Conservation (phyloP, 1,140 invertebrate species). For the Thalassaphorura encarpata region DNA sequence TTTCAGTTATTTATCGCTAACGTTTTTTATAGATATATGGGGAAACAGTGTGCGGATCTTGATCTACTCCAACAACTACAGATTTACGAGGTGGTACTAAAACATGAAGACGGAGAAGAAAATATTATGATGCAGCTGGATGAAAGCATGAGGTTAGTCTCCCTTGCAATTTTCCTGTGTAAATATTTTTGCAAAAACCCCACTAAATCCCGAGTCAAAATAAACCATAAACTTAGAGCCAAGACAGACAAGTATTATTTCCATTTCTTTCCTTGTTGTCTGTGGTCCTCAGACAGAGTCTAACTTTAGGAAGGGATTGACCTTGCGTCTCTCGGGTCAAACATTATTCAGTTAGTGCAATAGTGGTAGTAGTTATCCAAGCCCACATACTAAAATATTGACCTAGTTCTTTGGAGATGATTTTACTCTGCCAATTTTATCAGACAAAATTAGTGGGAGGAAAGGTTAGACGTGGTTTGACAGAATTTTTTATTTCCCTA, state of each 20-base stretch:
- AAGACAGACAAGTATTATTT: too few relatives aligned
- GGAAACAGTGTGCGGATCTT: constrained; percentile 82
- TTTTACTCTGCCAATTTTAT: background rate
- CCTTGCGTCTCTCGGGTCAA: too few relatives aligned
- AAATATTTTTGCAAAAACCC: too few relatives aligned
- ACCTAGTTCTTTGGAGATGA: background rate
- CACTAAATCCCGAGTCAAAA: background rate
- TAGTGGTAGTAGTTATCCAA: too few relatives aligned
- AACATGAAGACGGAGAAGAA: constrained; percentile 76
- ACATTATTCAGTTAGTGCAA: background rate
- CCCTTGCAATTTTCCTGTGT: too few relatives aligned
- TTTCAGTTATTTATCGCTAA: too few relatives aligned
- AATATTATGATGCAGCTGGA: constrained; percentile 61
- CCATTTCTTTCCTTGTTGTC: too few relatives aligned
- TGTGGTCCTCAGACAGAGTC: too few relatives aligned
- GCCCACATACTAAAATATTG: background rate
- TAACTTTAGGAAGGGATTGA: too few relatives aligned
- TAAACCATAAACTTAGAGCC: background rate
- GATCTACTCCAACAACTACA: constrained; percentile 89
- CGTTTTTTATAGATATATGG: constrained; percentile 61
- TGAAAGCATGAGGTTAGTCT: constrained; percentile 56
- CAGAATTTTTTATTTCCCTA: constrained; percentile 33
- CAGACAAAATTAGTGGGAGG: background rate
- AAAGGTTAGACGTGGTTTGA: background rate
- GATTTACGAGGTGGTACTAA: constrained; percentile 87